These are phyloP conservation scores for Vireo griseus DNA, from an alignment of 2,797 vertebrate species.

Conservation along the genomic window DNA sequence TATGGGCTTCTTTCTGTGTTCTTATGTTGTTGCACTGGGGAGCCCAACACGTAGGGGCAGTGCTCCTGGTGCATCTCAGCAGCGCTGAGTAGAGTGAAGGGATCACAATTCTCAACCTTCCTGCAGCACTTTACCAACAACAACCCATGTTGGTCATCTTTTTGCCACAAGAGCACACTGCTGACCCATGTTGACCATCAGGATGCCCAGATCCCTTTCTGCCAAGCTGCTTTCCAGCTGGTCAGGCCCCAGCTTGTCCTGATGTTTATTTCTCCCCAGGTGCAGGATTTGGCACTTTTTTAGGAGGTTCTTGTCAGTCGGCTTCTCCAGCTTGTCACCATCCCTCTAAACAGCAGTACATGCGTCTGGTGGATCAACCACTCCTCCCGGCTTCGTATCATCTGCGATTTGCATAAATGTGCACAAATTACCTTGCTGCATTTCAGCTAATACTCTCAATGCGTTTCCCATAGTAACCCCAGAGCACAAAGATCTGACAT, in stretches of 20 bases:
- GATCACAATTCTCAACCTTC: background rate
- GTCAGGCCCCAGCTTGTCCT: background rate
- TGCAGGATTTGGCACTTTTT: background rate
- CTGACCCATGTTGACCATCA: background rate
- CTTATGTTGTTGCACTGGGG: background rate
- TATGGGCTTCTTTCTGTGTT: background rate
- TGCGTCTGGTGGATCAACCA: background rate
- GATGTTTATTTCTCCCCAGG: background rate
- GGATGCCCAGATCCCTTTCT: background rate
- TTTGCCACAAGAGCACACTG: background rate
- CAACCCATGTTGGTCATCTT: fast-evolving
- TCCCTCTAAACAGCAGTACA: background rate
- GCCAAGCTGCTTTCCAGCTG: background rate
- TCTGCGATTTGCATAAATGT: constrained; percentile 9
- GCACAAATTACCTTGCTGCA: background rate
- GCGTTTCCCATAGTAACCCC: background rate
- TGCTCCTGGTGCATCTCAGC: background rate
- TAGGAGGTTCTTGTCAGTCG: background rate
- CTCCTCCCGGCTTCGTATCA: background rate
- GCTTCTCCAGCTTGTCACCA: background rate
- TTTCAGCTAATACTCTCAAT: background rate
- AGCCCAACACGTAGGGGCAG: fast-evolving
- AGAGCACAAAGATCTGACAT: background rate
- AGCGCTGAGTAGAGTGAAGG: background rate
- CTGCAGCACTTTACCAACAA: background rate